Percentiles rank a stretch among this genome's conserved stretches.
Conservation (phyloP, 2,113 vertebrate genomes). For the Bagarius yarrelli region DNA sequence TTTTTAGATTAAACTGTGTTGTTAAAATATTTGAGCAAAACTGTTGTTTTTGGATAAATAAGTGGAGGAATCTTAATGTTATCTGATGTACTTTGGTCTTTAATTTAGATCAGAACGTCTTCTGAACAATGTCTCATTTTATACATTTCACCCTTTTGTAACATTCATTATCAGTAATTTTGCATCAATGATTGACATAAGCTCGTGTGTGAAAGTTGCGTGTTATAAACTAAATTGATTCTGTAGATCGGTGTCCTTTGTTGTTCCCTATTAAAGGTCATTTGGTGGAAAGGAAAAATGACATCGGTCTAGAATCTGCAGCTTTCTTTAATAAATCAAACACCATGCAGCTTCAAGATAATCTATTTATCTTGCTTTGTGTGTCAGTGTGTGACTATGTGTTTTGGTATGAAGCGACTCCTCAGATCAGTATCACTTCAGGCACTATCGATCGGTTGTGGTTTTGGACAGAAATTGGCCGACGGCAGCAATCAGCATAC, state of each 20-base stretch:
- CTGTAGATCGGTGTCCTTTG: no score
- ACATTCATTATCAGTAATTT: neutral
- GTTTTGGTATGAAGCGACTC: constrained; percentile 5
- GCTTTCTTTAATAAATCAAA: neutral
- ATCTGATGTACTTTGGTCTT: neutral
- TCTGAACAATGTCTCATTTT: neutral
- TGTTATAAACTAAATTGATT: neutral
- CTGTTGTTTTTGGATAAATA: neutral
- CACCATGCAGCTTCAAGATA: neutral
- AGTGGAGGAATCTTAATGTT: neutral
- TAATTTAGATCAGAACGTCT: neutral
- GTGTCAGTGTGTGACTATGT: constrained; percentile 25
- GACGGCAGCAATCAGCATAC: constrained; percentile 33
- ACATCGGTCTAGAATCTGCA: neutral
- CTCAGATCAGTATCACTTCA: neutral
- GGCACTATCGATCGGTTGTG: constrained; percentile 45
- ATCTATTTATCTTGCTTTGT: neutral
- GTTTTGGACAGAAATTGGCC: constrained; percentile 16
- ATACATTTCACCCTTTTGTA: neutral
- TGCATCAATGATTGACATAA: neutral
- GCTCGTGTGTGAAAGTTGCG: no score
- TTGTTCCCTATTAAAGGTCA: neutral
- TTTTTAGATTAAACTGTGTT: no score
- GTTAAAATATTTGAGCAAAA: neutral
- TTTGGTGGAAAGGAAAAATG: neutral